Conservation (phyloP, 2,113 vertebrate species). For the Vulpes lagopus region DNA sequence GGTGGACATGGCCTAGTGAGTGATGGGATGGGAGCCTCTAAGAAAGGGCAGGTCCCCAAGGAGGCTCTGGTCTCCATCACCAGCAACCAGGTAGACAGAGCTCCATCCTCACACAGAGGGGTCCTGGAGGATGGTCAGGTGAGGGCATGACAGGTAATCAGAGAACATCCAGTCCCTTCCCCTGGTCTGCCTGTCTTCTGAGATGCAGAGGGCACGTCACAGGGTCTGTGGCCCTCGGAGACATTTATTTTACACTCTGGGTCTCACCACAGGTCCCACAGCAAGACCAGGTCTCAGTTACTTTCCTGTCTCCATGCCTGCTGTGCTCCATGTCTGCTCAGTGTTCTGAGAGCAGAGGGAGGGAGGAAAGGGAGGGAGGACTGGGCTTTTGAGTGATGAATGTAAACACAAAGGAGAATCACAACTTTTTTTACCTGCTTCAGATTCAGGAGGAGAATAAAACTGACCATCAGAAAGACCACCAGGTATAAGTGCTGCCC, state of each 20-base stretch:
- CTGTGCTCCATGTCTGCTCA: neutral
- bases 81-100: neutral
- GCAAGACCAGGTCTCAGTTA: neutral
- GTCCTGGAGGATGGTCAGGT: neutral
- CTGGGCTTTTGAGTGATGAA: neutral
- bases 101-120: neutral
- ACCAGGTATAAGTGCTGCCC: slow-evolving; percentile 92
- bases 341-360: neutral
- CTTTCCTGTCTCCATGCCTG: neutral
- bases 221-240: neutral
- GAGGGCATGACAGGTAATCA: neutral
- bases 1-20: neutral
- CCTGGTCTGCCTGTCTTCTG: neutral
- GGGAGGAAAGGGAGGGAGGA: neutral
- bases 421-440: slow-evolving; percentile 91
- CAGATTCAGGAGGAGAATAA: slow-evolving; percentile 98
- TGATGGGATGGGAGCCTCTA: neutral
- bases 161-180: neutral
- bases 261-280: neutral
- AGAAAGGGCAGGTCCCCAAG: neutral
- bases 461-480: slow-evolving; percentile 96
- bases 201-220: neutral
- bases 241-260: neutral
- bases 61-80: neutral
- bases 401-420: neutral